phyloP scores from a whole-genome alignment of 2,797 vertebrate genomes.

The Mastacembelus armatus region DNA sequence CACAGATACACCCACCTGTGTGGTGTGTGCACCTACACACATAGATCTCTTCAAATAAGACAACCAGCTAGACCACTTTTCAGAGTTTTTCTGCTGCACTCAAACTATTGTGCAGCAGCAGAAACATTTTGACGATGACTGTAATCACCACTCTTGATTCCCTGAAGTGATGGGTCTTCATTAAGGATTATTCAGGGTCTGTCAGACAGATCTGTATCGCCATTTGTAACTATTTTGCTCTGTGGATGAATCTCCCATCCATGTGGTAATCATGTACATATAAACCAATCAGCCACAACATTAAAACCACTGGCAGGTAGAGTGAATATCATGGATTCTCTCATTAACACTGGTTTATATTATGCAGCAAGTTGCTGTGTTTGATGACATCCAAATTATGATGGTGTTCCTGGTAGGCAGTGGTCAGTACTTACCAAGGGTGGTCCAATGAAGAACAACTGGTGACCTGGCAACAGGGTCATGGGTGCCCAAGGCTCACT shows the following conservation, averaged over 20 bases:
- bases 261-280: slow-evolving; percentile 33
- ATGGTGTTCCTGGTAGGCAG: no score
- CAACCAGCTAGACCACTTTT: slow-evolving; percentile 58
- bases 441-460: no score
- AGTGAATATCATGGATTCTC: no score
- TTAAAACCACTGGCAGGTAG: no score
- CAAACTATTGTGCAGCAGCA: slow-evolving; percentile 26
- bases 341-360: no score
- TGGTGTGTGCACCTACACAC: slow-evolving; percentile 24
- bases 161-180: slow-evolving; percentile 39
- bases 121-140: slow-evolving; percentile 26
- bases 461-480: no score
- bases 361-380: no score
- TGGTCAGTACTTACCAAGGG: no score
- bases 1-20: slow-evolving; percentile 22
- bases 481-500: no score
- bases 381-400: no score
- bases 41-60: slow-evolving; percentile 23
- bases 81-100: slow-evolving; percentile 34
- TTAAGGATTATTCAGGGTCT: slow-evolving; percentile 39
- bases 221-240: slow-evolving; percentile 37
- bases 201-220: slow-evolving; percentile 28
- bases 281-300: no score
- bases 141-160: slow-evolving; percentile 22
- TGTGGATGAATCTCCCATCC: slow-evolving; percentile 19